phyloP scores from a whole-genome alignment of 2,888 invertebrate genomes.

The Acleris holmiana region DNA sequence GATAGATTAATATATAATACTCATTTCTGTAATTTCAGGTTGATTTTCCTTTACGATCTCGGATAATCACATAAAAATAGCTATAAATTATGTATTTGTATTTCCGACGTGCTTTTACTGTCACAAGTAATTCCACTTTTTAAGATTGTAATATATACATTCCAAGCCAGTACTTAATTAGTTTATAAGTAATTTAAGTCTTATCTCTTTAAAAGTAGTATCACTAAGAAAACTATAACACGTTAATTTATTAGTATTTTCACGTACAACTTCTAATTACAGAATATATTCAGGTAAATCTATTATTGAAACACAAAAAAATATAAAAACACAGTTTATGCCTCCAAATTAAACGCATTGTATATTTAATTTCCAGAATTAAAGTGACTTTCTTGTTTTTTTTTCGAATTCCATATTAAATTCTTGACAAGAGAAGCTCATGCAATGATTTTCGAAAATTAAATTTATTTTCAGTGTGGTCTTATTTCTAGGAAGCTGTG shows the following conservation, averaged over 20 bases:
- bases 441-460: no score
- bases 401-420: no score
- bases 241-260: neutral
- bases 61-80: slow-evolving; percentile 13
- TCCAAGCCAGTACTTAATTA: slow-evolving; percentile 77
- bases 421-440: no score
- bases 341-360: no score
- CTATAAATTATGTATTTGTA: neutral
- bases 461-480: no score
- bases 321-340: no score
- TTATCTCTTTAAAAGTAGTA: neutral
- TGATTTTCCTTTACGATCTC: slow-evolving; percentile 18
- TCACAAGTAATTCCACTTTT: slow-evolving; percentile 7
- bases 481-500: no score
- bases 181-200: slow-evolving; percentile 41
- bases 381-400: no score
- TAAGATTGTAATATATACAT: slow-evolving; percentile 48
- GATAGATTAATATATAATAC: slow-evolving; percentile 43
- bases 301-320: no score
- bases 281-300: no score
- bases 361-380: no score
- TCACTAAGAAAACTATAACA: neutral
- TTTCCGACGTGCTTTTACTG: slow-evolving; percentile 4
- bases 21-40: slow-evolving; percentile 41
- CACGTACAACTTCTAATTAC: no score